Percentiles rank a stretch among this genome's conserved stretches.
Conservation (phyloP, 2,888 invertebrate species). For the Cepaea hortensis region DNA sequence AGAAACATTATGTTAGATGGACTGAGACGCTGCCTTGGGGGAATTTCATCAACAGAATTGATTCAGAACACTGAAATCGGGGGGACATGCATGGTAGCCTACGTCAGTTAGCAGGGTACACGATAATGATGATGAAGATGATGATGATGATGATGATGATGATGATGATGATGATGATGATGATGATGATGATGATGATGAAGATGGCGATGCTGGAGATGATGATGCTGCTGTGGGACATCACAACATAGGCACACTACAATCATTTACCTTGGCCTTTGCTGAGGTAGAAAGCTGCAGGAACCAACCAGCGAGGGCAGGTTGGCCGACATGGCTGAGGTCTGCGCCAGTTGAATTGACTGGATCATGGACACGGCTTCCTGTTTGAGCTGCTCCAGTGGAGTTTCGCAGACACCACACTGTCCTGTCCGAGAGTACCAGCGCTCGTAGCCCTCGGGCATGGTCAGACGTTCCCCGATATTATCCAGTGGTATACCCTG, state of each 20-base stretch:
- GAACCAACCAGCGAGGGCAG: constrained; percentile 64
- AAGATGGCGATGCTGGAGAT: too few relatives aligned
- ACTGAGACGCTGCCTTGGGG: too few relatives aligned
- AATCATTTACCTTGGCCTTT: constrained; percentile 46
- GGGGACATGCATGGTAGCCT: too few relatives aligned
- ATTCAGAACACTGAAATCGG: too few relatives aligned
- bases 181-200: too few relatives aligned
- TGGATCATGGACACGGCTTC: constrained; percentile 72
- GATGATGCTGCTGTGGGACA: too few relatives aligned
- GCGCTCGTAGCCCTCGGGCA: constrained; percentile 61
- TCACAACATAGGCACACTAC: background rate
- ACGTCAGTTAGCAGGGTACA: too few relatives aligned
- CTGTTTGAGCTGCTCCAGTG: constrained; percentile 64
- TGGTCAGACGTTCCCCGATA: constrained; percentile 62
- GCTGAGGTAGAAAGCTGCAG: constrained; percentile 57
- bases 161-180: too few relatives aligned
- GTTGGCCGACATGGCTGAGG: constrained; percentile 56
- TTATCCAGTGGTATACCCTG: constrained; percentile 60
- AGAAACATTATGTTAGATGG: too few relatives aligned
- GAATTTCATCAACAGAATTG: too few relatives aligned
- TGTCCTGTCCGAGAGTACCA: constrained; percentile 58
- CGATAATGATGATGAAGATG: too few relatives aligned
- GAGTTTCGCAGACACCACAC: constrained; percentile 71
- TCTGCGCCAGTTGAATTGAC: constrained; percentile 69
- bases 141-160: too few relatives aligned